Evolutionary conservation across 2,797 vertebrate species (phyloP), one percentile per base, ranked within the genome.

Genomic region (Alexandromys oeconomus): DNA sequence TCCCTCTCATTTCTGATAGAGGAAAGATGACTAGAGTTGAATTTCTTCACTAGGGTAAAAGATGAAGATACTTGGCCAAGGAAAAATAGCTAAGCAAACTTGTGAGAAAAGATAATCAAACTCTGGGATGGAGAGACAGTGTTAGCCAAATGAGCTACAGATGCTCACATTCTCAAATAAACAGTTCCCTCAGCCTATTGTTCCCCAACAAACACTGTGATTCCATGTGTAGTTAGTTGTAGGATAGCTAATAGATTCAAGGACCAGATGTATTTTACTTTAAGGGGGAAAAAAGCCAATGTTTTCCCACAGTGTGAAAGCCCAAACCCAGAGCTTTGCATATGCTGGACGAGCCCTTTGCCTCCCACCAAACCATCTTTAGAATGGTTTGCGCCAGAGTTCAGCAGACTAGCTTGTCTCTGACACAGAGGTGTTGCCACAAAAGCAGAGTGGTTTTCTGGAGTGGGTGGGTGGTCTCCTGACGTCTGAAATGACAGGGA

Each of bases 201-300:
- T 63, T 95, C 48, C 84, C 86, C 74, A 87, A 69, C 76, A 92
- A 46, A 63, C 40, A 51, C 12, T 79, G 13, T 69, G 76, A 63
- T 85, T 89, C 59, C 31, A 27, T 86, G 78, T 78, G 73, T 87
- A 85, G 82, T 84, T 81, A 31, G 37, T 81, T 95, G 23, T 87
- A 46, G 51, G 74, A 29, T 61, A 43, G 40, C 29, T 61, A 48
- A 34, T 27, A 91, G 63, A 91, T 57, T 87, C 29, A 37, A 57
- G 37, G 54, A 6, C 17, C 19, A 43, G 71, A 84, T 71, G 2
- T 85, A 73, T 91, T 95, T 96, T 69, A 69, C 81, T 71, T 43
- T 1, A 69, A 91, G 69, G 3, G 54, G 59, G 25, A 78, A 59
- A 3, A 71, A 65, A 76, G 6, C 2, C 87, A 46, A 2, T 46